A percentile compares a stretch with the other conserved stretches of the same genome.
These are phyloP conservation scores for Platynereis dumerilii DNA, from an alignment of 2,888 invertebrate genomes.

Conservation along the genomic window DNA sequence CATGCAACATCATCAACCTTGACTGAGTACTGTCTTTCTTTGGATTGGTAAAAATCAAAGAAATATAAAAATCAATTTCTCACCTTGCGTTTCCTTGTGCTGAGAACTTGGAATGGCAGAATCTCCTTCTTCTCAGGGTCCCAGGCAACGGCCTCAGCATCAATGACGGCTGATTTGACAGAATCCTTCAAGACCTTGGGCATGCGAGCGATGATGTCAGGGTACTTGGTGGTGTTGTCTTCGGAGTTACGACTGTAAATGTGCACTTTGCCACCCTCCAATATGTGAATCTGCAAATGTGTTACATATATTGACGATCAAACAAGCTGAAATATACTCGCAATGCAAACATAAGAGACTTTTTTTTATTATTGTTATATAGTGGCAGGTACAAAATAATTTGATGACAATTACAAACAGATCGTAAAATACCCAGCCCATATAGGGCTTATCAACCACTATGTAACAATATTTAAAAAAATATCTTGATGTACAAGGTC, in stretches of 20 bases:
- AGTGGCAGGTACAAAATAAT: too few species aligned
- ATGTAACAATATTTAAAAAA: too few species aligned
- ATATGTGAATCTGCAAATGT: slow-evolving; percentile 74
- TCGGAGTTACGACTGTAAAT: slow-evolving; percentile 97
- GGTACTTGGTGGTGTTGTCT: slow-evolving; percentile 92
- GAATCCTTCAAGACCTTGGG: slow-evolving; percentile 47
- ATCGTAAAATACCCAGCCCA: too few species aligned
- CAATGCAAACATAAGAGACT: neutral
- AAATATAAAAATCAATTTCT: too few species aligned
- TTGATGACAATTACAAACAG: too few species aligned
- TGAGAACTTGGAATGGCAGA: slow-evolving; percentile 93
- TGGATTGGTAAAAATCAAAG: too few species aligned
- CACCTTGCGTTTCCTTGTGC: slow-evolving; percentile 93
- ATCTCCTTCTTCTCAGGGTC: slow-evolving; percentile 86
- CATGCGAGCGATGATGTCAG: slow-evolving; percentile 84
- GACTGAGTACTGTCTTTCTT: too few species aligned
- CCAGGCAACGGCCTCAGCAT: slow-evolving; percentile 98
- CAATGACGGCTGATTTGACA: slow-evolving; percentile 86
- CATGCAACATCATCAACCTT: too few species aligned
- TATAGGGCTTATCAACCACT: too few species aligned
- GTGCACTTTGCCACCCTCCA: slow-evolving; percentile 73
- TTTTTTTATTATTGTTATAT: neutral
- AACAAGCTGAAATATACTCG: neutral
- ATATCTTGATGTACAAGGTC: too few species aligned
- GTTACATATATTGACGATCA: neutral